phyloP scores from a whole-genome alignment of 2,888 invertebrate genomes.

The Gymnocheta viridis region DNA sequence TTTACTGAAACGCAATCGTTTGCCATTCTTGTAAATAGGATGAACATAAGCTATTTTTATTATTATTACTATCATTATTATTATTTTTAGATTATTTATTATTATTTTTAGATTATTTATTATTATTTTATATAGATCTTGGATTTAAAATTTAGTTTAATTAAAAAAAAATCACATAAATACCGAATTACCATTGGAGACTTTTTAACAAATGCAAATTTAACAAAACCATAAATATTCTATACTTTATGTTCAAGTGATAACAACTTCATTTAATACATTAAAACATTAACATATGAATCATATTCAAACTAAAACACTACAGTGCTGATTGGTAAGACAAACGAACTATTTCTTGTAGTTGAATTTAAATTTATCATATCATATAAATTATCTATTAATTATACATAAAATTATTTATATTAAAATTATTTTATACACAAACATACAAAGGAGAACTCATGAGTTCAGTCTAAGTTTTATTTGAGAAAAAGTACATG shows the following conservation, averaged over 20 bases:
- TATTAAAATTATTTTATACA: constrained; percentile 19
- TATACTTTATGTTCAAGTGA: constrained; percentile 6
- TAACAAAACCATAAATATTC: neutral
- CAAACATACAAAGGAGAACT: neutral
- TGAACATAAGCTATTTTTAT: no score
- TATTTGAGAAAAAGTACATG: constrained; percentile 1
- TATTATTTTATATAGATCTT: no score
- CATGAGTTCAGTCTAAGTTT: constrained; percentile 12
- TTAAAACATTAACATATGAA: constrained; percentile 44
- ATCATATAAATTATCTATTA: constrained; percentile 52
- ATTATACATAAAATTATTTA: constrained; percentile 37
- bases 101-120: no score
- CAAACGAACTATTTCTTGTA: constrained; percentile 58
- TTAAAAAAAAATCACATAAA: no score
- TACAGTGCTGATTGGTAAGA: constrained; percentile 51
- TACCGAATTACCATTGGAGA: constrained; percentile 13
- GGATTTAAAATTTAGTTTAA: no score
- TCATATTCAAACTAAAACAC: constrained; percentile 58
- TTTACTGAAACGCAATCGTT: no score
- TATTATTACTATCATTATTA: no score
- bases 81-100: no score
- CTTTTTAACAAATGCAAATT: neutral
- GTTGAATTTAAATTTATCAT: constrained; percentile 66
- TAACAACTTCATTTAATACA: constrained; percentile 26
- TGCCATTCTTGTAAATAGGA: no score